Percentiles rank a stretch among this genome's conserved stretches.
phyloP scores from a whole-genome alignment of 2,888 invertebrate genomes.

The Pimpla rufipes region DNA sequence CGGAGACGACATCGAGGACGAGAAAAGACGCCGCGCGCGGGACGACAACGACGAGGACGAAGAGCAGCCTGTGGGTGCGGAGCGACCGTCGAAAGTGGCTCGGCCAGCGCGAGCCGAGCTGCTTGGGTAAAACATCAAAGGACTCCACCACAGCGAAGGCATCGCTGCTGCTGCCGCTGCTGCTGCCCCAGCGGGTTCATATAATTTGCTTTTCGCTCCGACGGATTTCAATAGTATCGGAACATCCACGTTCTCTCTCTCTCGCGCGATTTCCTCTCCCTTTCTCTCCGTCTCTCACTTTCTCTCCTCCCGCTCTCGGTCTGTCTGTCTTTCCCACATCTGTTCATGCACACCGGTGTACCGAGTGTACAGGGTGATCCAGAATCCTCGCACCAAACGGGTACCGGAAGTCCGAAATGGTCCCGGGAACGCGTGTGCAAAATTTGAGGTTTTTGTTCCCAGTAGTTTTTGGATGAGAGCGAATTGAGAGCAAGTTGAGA shows the following conservation, averaged over 20 bases:
- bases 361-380: too few relatives aligned
- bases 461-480: too few relatives aligned
- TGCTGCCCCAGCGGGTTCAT: slow-evolving; percentile 79
- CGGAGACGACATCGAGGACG: slow-evolving; percentile 26
- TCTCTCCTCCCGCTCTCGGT: slow-evolving; percentile 5
- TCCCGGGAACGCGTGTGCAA: too few relatives aligned
- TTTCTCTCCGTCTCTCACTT: not conserved
- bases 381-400: too few relatives aligned
- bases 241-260: slow-evolving; percentile 70
- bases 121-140: slow-evolving; percentile 81
- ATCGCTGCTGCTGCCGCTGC: slow-evolving; percentile 13
- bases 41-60: slow-evolving; percentile 43
- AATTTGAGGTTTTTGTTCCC: too few relatives aligned
- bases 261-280: too few relatives aligned
- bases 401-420: too few relatives aligned
- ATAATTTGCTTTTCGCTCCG: slow-evolving; percentile 85
- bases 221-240: slow-evolving; percentile 84
- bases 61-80: slow-evolving; percentile 61
- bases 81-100: slow-evolving; percentile 64
- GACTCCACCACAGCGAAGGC: slow-evolving; percentile 62
- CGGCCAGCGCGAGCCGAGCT: slow-evolving; percentile 63
- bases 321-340: slow-evolving; percentile 46
- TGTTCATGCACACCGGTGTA: slow-evolving; percentile 8
- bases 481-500: too few relatives aligned
- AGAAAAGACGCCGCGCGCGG: slow-evolving; percentile 20